Evolutionary conservation across 2,797 vertebrate genomes (phyloP), one percentile per base, ranked within the genome.

Genomic region (Podargus strigoides): DNA sequence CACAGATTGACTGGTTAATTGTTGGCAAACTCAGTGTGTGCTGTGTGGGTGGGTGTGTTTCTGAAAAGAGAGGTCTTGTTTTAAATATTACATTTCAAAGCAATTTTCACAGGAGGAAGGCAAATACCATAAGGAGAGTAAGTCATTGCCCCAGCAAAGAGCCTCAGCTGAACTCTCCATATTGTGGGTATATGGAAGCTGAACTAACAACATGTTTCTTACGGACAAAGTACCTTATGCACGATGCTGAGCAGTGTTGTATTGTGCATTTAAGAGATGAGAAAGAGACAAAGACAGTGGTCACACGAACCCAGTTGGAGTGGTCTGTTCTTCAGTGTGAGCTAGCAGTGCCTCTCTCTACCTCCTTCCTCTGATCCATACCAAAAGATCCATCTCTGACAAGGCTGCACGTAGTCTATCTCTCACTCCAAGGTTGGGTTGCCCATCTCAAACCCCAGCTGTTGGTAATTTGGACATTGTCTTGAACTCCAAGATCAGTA

Each of bases 11-110:
- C 55, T 92, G 14, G 47, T 70, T 93, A 91, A 76, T 90, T 94
- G 91, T 97, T 96, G 94, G 82, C 69, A 95, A 93, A 95, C 87
- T 94, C 76, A 6, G 19, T 8, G 52, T n/a, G 49, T 23, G 44
- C 52, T 84, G 46, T 44, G 84, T 93, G 85, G 67, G 75, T 80
- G 77, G 55, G 26, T 87, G 47, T 90, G 60, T 60, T 90, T 76
- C 74, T 94, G 69, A 80, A 84, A 83, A 77, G 73, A 90, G 47
- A 83, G 18, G 66, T 50, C 41, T 73, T 87, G 60, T 56, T 93
- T 93, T 73, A 66, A 93, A 75, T 50, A 79, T 68, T 50, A 26
- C 50, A 85, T 72, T 88, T 49, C 52, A 42, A 81, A 77, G 36
- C 30, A 52, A 11, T 88, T 94, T 94, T 55, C 69, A 21, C 21